These are phyloP conservation scores for Saguinus midas DNA, from an alignment of 2,113 vertebrate species.

Conservation along the genomic window DNA sequence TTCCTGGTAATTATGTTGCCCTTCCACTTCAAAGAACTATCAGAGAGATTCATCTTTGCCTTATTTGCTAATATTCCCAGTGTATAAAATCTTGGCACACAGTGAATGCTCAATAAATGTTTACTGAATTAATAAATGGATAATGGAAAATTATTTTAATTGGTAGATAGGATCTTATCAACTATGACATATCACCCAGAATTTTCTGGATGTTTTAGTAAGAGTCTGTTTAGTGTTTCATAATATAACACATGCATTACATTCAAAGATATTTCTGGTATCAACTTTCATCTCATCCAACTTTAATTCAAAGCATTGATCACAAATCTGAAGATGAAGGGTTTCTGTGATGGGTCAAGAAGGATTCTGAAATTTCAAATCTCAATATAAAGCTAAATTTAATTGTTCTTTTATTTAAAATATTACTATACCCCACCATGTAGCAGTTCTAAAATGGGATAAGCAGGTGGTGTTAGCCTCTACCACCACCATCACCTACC, in stretches of 20 bases:
- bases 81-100: neutral
- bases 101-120: neutral
- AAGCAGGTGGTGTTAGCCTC: neutral
- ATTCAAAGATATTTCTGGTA: neutral
- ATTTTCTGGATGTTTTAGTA: constrained; percentile 1
- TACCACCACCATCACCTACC: too few species aligned
- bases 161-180: neutral
- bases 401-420: neutral
- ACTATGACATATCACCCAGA: neutral
- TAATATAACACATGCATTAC: neutral
- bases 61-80: neutral
- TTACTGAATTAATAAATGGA: neutral
- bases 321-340: neutral
- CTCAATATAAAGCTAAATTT: neutral
- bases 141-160: neutral
- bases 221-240: neutral
- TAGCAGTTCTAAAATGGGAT: neutral
- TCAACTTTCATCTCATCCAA: neutral
- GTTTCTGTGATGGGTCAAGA: neutral
- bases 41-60: neutral
- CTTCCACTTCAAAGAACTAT: neutral
- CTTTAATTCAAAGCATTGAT: neutral
- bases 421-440: neutral
- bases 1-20: neutral
- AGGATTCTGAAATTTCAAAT: neutral